Evolutionary conservation across 2,797 vertebrate genomes (phyloP).

Genomic region (Paratrypauchen microcephalus): DNA sequence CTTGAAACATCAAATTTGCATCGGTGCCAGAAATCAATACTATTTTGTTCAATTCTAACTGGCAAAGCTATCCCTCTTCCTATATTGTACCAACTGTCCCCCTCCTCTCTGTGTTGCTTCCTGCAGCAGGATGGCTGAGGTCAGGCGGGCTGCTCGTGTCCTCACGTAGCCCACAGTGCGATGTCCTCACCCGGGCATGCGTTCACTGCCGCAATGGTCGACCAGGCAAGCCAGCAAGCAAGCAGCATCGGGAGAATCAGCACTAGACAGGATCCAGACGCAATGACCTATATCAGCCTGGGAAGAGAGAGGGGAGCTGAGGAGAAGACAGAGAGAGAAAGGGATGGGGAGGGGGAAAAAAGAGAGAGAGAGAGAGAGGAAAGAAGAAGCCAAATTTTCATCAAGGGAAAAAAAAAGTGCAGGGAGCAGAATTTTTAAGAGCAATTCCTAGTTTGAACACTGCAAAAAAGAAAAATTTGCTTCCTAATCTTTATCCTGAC

Average conservation of each 20-base stretch:
- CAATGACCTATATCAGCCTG: constrained; percentile 76
- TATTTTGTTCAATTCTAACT: constrained; percentile 17
- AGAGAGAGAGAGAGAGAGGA: constrained; percentile 16
- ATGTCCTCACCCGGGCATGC: constrained; percentile 50
- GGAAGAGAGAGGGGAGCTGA: constrained; percentile 33
- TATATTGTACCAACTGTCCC: constrained; percentile 28
- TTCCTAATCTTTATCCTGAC: constrained; percentile 49
- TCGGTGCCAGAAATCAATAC: neutral
- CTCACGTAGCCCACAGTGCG: constrained; percentile 52
- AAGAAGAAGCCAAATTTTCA: constrained; percentile 29
- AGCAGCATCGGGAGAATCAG: constrained; percentile 48
- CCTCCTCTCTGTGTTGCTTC: constrained; percentile 7
- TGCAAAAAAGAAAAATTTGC: constrained; percentile 29
- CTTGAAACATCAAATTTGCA: neutral
- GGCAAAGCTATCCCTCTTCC: constrained; percentile 35
- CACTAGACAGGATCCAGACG: constrained; percentile 72
- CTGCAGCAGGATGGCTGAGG: constrained; percentile 56
- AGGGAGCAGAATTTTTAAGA: neutral
- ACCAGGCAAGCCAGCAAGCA: neutral
- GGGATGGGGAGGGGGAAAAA: constrained; percentile 13
- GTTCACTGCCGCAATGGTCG: constrained; percentile 44
- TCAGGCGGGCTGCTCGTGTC: constrained; percentile 56
- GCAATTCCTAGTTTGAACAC: constrained; percentile 24
- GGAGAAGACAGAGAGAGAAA: constrained; percentile 17
- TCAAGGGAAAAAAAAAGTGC: constrained; percentile 20